Percentiles rank a stretch among this genome's conserved stretches.
Conservation (phyloP, 2,888 invertebrate species). For the Brenthis ino region DNA sequence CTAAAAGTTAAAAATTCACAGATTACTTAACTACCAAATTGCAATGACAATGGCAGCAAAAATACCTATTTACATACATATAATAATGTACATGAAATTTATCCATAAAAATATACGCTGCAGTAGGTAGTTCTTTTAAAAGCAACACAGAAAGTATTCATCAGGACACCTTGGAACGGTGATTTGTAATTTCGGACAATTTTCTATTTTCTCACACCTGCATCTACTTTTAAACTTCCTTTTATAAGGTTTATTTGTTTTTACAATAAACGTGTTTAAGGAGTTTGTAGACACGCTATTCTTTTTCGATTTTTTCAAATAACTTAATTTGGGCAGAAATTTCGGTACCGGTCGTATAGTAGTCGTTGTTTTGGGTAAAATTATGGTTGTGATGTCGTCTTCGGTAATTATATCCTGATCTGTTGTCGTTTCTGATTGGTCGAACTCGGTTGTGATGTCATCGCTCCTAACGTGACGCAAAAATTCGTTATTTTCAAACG, state of each 20-base stretch:
- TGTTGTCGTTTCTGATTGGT: slow-evolving; percentile 37
- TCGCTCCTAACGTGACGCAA: slow-evolving; percentile 20
- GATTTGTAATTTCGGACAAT: slow-evolving; percentile 76
- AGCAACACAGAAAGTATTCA: slow-evolving; percentile 77
- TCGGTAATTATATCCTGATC: slow-evolving; percentile 23
- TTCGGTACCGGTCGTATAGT: slow-evolving; percentile 48
- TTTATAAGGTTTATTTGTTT: slow-evolving; percentile 56
- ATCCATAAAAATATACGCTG: neutral
- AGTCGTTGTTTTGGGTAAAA: slow-evolving; percentile 39
- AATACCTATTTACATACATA: too few species aligned
- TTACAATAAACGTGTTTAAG: slow-evolving; percentile 43
- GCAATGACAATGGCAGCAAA: too few species aligned
- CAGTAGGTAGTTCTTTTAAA: slow-evolving; percentile 45
- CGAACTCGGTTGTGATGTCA: slow-evolving; percentile 37
- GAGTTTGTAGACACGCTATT: slow-evolving; percentile 38
- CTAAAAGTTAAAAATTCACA: too few species aligned
- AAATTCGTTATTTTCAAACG: slow-evolving; percentile 27
- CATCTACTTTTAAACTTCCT: slow-evolving; percentile 68
- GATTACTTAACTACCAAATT: too few species aligned
- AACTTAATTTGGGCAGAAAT: slow-evolving; percentile 61
- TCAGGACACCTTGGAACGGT: slow-evolving; percentile 73
- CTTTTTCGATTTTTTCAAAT: slow-evolving; percentile 53
- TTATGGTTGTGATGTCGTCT: slow-evolving; percentile 40
- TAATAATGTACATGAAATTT: slow-evolving; percentile 2
- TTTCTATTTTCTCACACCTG: slow-evolving; percentile 74